Conservation (phyloP, 2,113 vertebrate species). For the Periophthalmus modestus region DNA sequence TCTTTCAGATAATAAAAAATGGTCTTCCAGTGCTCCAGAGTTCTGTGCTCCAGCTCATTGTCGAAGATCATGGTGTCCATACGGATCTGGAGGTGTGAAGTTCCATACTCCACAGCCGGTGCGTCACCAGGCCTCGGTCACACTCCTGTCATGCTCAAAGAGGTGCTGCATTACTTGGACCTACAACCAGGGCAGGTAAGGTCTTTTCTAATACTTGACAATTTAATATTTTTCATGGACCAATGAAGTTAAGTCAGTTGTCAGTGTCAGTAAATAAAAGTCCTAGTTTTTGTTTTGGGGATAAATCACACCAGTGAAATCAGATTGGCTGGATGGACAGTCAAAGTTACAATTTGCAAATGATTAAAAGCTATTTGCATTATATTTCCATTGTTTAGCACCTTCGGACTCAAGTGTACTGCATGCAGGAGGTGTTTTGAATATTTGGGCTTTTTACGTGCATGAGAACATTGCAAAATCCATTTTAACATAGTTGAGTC, state of each 20-base stretch:
- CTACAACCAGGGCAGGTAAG: slow-evolving; percentile 65
- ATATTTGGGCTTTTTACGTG: slow-evolving; percentile 13
- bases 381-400: slow-evolving; percentile 35
- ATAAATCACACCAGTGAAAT: slow-evolving; percentile 30
- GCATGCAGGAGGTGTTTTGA: slow-evolving; percentile 26
- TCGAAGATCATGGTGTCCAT: slow-evolving; percentile 38
- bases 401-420: slow-evolving; percentile 20
- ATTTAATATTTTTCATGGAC: neutral
- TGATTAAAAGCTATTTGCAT: slow-evolving; percentile 45
- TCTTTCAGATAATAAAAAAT: slow-evolving; percentile 41
- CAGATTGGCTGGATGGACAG: slow-evolving; percentile 24
- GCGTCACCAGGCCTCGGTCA: slow-evolving; percentile 41
- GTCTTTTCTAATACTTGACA: neutral
- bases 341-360: slow-evolving; percentile 34
- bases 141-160: slow-evolving; percentile 69
- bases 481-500: slow-evolving; percentile 1
- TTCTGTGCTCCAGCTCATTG: slow-evolving; percentile 17
- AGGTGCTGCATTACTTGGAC: slow-evolving; percentile 69
- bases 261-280: neutral
- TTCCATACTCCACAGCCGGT: slow-evolving; percentile 25
- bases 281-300: slow-evolving; percentile 7
- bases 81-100: slow-evolving; percentile 37
- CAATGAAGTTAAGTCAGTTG: neutral
- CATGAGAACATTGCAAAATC: slow-evolving; percentile 23
- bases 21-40: slow-evolving; percentile 26